Evolutionary conservation across 2,113 vertebrate genomes (phyloP), one percentile per base, ranked within the genome.

Genomic region (Calonectris borealis): DNA sequence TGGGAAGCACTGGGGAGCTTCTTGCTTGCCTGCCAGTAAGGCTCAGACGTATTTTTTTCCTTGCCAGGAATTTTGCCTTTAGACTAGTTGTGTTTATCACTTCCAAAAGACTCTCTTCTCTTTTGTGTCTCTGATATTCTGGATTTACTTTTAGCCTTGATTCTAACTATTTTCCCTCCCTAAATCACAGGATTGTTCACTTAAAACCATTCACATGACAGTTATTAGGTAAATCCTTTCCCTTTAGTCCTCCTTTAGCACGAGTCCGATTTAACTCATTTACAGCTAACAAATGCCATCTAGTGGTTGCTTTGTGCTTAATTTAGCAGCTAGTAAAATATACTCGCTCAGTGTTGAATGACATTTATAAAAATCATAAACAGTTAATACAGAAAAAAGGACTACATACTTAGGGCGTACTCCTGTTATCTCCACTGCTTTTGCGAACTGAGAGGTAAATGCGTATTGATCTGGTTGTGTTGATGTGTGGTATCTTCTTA

Each of bases 241-340:
- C 13, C 3, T 34, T 12, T 22, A 25, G 34, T 31, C 9, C 7
- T 52, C 12, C 42, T 38, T 65, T 16, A 72, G 10, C 42, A 19
- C 6, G 4, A 4, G 11, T 4, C 2, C 6, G 51, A 42, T 71
- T 62, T 51, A 78, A 58, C 7, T n/a, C 76, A 93, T 72, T 75
- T 71, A 29, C 34, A 94, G 90, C 68, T 97, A 92, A 94, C 71
- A 18, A 36, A 7, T 84, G 97, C 96, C 98, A 97, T 68, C 98
- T 98, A 96, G 96, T 91, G 97, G 94, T 40, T 51, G 1, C 26
- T 61, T 46, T 5, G 16, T 70, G 60, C 9, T 71, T 71, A 38
- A 13, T 25, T 69, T 27, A 79, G 24, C 10, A n/a, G 75, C 10
- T 11, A 3, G 9, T 44, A 46, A 69, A 73, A 36, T 16, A 22